Percentiles rank a stretch among this genome's conserved stretches.
Evolutionary conservation across 1,140 invertebrate species (phyloP).

Genomic region (Steinernema khuongi): DNA sequence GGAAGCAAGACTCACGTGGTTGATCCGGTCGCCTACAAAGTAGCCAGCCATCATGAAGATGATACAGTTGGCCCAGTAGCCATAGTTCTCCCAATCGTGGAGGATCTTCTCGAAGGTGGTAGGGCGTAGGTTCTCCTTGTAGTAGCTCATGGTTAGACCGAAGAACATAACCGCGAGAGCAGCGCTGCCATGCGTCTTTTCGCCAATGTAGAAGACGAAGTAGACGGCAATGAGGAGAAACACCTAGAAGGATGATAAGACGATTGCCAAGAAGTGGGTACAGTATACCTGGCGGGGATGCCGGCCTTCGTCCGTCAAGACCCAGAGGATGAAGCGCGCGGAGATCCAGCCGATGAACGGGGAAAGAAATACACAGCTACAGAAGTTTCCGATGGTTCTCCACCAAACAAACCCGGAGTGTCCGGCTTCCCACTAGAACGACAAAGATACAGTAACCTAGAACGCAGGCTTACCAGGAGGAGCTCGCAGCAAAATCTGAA

Average conservation of each 20-base stretch:
- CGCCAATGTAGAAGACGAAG: slow-evolving; percentile 7
- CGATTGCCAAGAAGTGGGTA: neutral
- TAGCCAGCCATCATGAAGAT: slow-evolving; percentile 25
- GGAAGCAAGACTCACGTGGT: neutral
- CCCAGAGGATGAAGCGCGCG: neutral
- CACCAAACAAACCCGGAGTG: neutral
- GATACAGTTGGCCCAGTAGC: slow-evolving; percentile 25
- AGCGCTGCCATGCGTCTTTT: slow-evolving; percentile 10
- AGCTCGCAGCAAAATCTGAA: slow-evolving; percentile 34
- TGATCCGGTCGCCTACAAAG: slow-evolving; percentile 11
- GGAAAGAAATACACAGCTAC: slow-evolving; percentile 19
- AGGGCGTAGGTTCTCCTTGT: slow-evolving; percentile 15
- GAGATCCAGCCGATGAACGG: slow-evolving; percentile 15
- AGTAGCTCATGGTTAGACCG: slow-evolving; percentile 18
- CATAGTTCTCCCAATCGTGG: slow-evolving; percentile 16
- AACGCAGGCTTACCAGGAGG: neutral
- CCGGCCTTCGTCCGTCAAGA: neutral
- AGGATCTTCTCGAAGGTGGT: slow-evolving; percentile 4
- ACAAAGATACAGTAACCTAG: neutral
- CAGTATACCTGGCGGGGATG: slow-evolving; percentile 2
- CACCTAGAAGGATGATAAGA: neutral
- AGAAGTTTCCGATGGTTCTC: neutral
- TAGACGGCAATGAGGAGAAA: slow-evolving; percentile 23
- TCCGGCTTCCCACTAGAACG: neutral
- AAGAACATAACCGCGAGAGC: slow-evolving; percentile 23